A percentile compares a stretch with the other conserved stretches of the same genome.
Evolutionary conservation across 2,888 invertebrate species (phyloP).

Genomic region (Metallyticus violacea): DNA sequence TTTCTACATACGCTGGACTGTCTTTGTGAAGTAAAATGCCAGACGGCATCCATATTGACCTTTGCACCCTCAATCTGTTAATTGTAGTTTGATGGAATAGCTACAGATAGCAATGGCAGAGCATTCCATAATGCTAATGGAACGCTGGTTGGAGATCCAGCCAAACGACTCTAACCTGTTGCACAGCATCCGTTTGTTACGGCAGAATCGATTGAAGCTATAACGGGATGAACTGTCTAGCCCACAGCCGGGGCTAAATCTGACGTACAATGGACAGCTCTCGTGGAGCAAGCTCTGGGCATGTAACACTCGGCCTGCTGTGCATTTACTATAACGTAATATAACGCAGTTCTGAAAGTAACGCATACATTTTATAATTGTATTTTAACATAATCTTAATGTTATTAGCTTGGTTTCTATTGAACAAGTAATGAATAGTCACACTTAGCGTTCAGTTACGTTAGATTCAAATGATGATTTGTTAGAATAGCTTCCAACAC

Average conservation of each 20-base stretch:
- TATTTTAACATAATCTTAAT: no score
- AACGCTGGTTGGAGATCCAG: background rate
- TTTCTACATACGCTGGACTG: no score
- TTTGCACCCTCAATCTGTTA: background rate
- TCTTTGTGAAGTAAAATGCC: background rate
- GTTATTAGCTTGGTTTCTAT: no score
- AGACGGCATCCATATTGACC: background rate
- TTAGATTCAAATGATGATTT: no score
- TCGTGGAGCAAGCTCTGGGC: background rate
- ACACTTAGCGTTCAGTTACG: no score
- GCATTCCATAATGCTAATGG: background rate
- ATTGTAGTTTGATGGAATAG: background rate
- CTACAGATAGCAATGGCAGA: background rate
- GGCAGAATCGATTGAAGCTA: conserved; percentile 1
- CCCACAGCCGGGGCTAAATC: background rate
- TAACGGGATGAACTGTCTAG: background rate
- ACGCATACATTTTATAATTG: no score
- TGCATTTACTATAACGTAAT: no score
- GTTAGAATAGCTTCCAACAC: no score
- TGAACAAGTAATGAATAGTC: no score
- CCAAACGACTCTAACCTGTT: conserved; percentile 1
- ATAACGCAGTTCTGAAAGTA: no score
- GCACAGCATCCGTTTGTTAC: conserved; percentile 7
- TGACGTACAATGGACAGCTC: background rate
- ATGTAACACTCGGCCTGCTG: background rate